Percentiles rank a stretch among this genome's conserved stretches.
Evolutionary conservation across 2,888 invertebrate genomes (phyloP).

Genomic region (Hofmannophila pseudospretella): DNA sequence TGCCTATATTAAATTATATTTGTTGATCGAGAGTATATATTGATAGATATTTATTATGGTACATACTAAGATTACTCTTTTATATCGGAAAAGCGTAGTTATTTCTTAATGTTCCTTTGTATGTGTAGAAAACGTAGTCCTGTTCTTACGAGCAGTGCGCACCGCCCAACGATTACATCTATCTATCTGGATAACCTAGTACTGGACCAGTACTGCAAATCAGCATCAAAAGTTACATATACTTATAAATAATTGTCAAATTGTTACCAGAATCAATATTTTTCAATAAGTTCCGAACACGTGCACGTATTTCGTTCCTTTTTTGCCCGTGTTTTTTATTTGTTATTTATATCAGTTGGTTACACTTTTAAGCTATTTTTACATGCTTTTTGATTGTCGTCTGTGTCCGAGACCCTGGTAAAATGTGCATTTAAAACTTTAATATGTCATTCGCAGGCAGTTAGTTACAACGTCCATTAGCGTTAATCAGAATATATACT

Average conservation of each 20-base stretch:
- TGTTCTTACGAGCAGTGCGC: slow-evolving; percentile 16
- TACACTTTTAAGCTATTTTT: slow-evolving; percentile 26
- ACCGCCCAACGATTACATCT: slow-evolving; percentile 13
- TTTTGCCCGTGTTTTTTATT: slow-evolving; percentile 11
- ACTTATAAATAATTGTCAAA: slow-evolving; percentile 5
- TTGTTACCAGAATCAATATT: slow-evolving; percentile 18
- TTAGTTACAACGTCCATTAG: slow-evolving; percentile 19
- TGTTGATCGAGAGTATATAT: slow-evolving; percentile 69
- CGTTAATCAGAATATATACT: too few species aligned
- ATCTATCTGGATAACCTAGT: neutral
- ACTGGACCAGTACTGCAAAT: slow-evolving; percentile 3
- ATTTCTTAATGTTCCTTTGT: slow-evolving; percentile 41
- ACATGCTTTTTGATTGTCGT: slow-evolving; percentile 43
- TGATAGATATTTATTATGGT: slow-evolving; percentile 68
- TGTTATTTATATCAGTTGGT: slow-evolving; percentile 19
- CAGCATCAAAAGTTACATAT: slow-evolving; percentile 2
- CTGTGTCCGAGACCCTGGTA: slow-evolving; percentile 42
- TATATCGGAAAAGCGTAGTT: slow-evolving; percentile 45
- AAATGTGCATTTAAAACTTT: slow-evolving; percentile 57
- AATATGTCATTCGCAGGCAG: slow-evolving; percentile 48
- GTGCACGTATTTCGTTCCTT: slow-evolving; percentile 14
- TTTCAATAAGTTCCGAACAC: slow-evolving; percentile 6
- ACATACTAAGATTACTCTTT: slow-evolving; percentile 53
- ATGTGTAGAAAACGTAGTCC: slow-evolving; percentile 33
- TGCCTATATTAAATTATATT: slow-evolving; percentile 67